Evolutionary conservation across 2,113 vertebrate species (phyloP).

Genomic region (Phalacrocorax brasilianus): DNA sequence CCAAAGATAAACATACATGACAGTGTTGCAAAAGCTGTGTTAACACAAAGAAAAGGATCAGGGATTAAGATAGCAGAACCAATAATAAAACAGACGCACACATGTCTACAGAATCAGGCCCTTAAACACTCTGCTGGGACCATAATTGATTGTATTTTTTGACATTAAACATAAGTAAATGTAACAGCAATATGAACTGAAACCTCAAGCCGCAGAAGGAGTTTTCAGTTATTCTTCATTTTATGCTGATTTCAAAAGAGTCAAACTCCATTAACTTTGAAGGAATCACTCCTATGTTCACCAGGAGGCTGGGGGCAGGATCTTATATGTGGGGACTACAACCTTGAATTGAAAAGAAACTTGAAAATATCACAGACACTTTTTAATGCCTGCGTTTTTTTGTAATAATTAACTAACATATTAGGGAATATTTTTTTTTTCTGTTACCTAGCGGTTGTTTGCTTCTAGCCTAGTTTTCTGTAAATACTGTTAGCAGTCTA

Average conservation of each 20-base stretch:
- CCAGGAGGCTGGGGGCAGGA: not conserved
- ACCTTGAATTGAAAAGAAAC: not conserved
- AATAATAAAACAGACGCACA: not conserved
- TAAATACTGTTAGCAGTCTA: not conserved
- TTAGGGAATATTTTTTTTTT: not conserved
- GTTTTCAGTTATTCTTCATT: not conserved
- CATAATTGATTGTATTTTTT: not conserved
- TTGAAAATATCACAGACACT: not conserved
- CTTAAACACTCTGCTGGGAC: not conserved
- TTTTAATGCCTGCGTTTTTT: not conserved
- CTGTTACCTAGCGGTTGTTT: not conserved
- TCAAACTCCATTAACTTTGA: not conserved
- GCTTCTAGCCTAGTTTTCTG: not conserved
- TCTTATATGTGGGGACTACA: not conserved
- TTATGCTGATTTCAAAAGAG: not conserved
- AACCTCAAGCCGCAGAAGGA: not conserved
- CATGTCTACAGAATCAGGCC: not conserved
- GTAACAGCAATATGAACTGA: not conserved
- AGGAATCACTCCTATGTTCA: not conserved
- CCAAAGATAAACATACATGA: not conserved
- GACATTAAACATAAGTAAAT: not conserved
- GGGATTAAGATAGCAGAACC: not conserved
- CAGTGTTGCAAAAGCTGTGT: not conserved
- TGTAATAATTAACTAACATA: not conserved
- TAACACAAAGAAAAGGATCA: not conserved